Percentiles rank a stretch among this genome's conserved stretches.
phyloP scores from a whole-genome alignment of 2,888 invertebrate species.

The Encarsia formosa region DNA sequence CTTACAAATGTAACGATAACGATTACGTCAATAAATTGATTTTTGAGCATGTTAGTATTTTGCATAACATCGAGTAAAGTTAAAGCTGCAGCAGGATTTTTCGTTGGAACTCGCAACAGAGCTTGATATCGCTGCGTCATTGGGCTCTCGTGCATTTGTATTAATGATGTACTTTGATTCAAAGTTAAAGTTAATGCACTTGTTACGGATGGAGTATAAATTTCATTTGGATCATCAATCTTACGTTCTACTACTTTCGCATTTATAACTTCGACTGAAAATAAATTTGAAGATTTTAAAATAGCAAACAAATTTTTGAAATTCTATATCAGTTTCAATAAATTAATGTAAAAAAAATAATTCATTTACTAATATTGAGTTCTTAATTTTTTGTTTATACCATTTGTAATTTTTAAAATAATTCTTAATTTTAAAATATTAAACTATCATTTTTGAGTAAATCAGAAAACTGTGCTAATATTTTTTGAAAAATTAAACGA shows the following conservation, averaged over 20 bases:
- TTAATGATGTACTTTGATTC: constrained; percentile 63
- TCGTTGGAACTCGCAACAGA: constrained; percentile 64
- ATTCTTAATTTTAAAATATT: too few relatives aligned
- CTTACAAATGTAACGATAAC: constrained; percentile 62
- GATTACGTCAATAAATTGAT: constrained; percentile 63
- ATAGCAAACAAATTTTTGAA: neutral
- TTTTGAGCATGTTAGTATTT: constrained; percentile 48
- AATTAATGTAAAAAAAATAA: too few relatives aligned
- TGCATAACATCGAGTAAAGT: constrained; percentile 58
- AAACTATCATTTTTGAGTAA: too few relatives aligned
- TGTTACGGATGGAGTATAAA: constrained; percentile 63
- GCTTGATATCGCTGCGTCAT: constrained; percentile 53
- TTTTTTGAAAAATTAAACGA: too few relatives aligned
- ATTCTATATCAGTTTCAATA: neutral
- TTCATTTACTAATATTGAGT: too few relatives aligned
- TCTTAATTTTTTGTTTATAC: too few relatives aligned
- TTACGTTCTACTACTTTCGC: constrained; percentile 60
- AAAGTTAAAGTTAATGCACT: constrained; percentile 64
- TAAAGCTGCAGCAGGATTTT: constrained; percentile 55
- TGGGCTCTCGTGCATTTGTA: constrained; percentile 58
- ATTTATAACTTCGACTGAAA: constrained; percentile 65
- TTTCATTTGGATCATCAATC: constrained; percentile 57
- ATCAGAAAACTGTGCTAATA: too few relatives aligned
- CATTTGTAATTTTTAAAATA: too few relatives aligned
- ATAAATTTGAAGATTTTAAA: neutral